Base-by-base conservation (phyloP, 2,888 invertebrate species). In the Plebejus melissa region DNA sequence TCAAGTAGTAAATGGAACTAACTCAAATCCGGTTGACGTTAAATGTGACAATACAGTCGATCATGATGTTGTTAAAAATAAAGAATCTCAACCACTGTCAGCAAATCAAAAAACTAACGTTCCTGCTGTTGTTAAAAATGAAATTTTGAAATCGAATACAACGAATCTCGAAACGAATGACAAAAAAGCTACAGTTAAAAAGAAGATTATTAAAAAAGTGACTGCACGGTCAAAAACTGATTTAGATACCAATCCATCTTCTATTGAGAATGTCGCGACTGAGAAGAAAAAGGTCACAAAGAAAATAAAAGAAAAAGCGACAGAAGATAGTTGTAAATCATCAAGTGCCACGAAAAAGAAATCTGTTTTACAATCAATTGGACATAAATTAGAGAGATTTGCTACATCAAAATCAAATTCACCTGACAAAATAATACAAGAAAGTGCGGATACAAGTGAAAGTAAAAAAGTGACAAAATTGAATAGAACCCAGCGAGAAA, bases 331-430 rank as follows among this genome's bases (percentile, higher is more conserved):
- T 60, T 77, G 81, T 57, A 93, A 90, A 84, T 76, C 86, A 36
- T 80, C 82, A 38, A 81, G 81, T 71, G 86, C 85, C 77, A 83
- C 93, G 7, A 95, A 95, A 83, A 96, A 95, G 87, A 95, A 96
- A 86, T 92, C 95, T 1, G 94, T 97, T 80, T 89, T 97, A 65
- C 96, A 96, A 83, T 95, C 96, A 0, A 95, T 97, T 81, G 97
- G 97, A 70, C 97, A 96, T 83, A 96, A 96, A 85, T 94, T 96
- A 82, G 96, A 96, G 87, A 96, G 96, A 84, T 94, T 96, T 58
- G 91, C 95, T 1, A 94, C 94, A 74, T 93, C 90, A 78, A 94
- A 94, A 82, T 86, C 90, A 79, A 86, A 90, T 87, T 86, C 94
- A 81, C 91, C 93, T 79, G 89, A 94, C 88, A 91, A 96, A 86